These are phyloP conservation scores for Lochmaea crataegi DNA, from an alignment of 2,888 invertebrate species.

Conservation along the genomic window DNA sequence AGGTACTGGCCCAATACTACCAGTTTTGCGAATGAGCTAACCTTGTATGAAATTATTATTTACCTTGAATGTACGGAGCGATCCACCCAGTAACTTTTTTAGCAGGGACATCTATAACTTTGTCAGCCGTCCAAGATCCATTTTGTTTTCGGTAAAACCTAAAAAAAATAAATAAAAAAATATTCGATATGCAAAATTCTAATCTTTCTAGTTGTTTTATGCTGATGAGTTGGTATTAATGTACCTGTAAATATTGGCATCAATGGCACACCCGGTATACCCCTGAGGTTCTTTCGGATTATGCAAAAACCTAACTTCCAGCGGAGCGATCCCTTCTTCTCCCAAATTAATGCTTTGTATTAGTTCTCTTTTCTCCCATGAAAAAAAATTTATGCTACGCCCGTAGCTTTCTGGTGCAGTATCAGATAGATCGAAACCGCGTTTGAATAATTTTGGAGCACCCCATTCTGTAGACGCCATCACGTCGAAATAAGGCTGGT, in stretches of 20 bases:
- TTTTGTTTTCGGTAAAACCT: constrained; percentile 75
- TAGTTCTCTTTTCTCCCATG: constrained; percentile 85
- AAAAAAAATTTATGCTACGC: constrained; percentile 85
- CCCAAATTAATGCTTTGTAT: constrained; percentile 90
- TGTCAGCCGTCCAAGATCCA: constrained; percentile 81
- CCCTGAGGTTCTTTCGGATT: constrained; percentile 88
- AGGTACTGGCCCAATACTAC: no score
- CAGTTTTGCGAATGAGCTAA: no score
- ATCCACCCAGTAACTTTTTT: constrained; percentile 85
- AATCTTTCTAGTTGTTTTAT: no score
- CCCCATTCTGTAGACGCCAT: constrained; percentile 96
- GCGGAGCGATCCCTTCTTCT: constrained; percentile 84
- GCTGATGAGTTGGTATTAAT: no score
- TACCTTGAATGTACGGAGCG: constrained; percentile 75
- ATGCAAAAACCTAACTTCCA: constrained; percentile 94
- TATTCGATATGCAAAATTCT: constrained; percentile 50
- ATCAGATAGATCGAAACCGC: constrained; percentile 68
- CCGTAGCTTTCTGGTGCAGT: constrained; percentile 76
- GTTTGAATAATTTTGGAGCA: constrained; percentile 83
- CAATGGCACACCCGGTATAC: constrained; percentile 89
- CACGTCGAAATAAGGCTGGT: constrained; percentile 92
- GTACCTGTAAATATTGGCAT: constrained; percentile 85
- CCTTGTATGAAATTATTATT: no score
- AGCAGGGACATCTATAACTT: constrained; percentile 84
- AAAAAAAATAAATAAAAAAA: background rate